Evolutionary conservation across 2,888 invertebrate species (phyloP).

Genomic region (Cerceris ruficornis): DNA sequence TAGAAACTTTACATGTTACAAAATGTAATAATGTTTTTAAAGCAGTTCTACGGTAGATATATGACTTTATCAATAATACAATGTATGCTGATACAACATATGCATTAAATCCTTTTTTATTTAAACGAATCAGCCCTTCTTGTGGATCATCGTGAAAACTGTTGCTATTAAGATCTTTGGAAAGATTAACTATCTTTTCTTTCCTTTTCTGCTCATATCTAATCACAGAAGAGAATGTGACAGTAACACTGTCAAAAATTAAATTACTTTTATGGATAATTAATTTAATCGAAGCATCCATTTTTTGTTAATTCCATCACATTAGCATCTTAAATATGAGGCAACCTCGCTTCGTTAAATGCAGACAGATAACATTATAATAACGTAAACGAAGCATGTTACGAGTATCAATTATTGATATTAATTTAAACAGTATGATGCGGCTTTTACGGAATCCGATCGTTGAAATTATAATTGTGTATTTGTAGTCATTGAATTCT

Average conservation of each 20-base stretch:
- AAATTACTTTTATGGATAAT: slow-evolving; percentile 64
- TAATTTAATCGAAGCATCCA: slow-evolving; percentile 68
- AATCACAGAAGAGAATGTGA: slow-evolving; percentile 41
- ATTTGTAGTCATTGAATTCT: background rate
- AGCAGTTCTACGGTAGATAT: slow-evolving; percentile 68
- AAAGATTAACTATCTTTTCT: slow-evolving; percentile 6
- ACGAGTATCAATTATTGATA: background rate
- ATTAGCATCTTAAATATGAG: background rate
- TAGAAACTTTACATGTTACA: background rate
- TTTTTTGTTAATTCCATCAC: slow-evolving; percentile 43
- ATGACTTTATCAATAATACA: slow-evolving; percentile 60
- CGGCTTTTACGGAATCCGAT: background rate
- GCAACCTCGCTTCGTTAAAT: slow-evolving; percentile 8
- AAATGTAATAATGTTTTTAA: slow-evolving; percentile 52
- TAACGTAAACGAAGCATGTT: slow-evolving; percentile 8
- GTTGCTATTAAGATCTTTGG: background rate
- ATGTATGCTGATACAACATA: slow-evolving; percentile 73
- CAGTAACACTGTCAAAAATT: slow-evolving; percentile 71
- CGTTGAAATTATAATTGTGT: background rate
- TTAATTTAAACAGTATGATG: background rate
- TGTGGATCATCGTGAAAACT: background rate
- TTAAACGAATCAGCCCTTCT: slow-evolving; percentile 52
- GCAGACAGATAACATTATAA: background rate
- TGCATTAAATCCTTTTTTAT: slow-evolving; percentile 68
- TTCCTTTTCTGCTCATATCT: slow-evolving; percentile 33